Base-by-base conservation (phyloP, 1,140 invertebrate species). In the Zaprionus ornatus region DNA sequence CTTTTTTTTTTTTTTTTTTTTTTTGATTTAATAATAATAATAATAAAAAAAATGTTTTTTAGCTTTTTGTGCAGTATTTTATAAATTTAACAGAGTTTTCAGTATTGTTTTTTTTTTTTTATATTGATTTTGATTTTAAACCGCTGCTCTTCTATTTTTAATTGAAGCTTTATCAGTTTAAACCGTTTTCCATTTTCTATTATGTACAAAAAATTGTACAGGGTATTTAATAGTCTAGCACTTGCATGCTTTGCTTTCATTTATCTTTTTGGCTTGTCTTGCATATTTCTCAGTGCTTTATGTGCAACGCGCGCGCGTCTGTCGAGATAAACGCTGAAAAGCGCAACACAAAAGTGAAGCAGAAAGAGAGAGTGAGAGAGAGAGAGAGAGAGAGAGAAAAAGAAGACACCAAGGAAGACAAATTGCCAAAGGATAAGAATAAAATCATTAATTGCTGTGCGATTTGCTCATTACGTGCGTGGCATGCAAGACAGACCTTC, bases 381-480 rank as follows among this genome's bases (percentile, higher is more conserved):
- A 13, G 35, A 61, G 9, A 42, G 35, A 40, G 7, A 37, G 25
- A 21, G 23, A 25, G 40, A n/a, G 40, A 15, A 59, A 5, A 13
- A 60, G 2, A 0, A 25, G 70, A 77, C 29, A 29, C 15, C 35
- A 25, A 27, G 64, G 4, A 59, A 29, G 55, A 68, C 42, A 61
- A 65, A 74, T 74, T 52, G 37, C 42, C 25, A 63, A 74, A 78
- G 63, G 64, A 76, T 78, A 83, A 66, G 73, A 74, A 72, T 61
- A 52, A 65, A 73, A 73, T 73, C 72, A 79, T 90, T 88, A 88
- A 90, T 84, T 88, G 74, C 72, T 72, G 21, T 75, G 70, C 74
- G 77, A 80, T 81, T 88, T 87, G 42, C 84, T 75, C 61, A 75
- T 75, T 80, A 86, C 82, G 82, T 85, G 78, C 67, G 19, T 50